Conservation (phyloP, 2,888 invertebrate species). For the Tipula vernalis region DNA sequence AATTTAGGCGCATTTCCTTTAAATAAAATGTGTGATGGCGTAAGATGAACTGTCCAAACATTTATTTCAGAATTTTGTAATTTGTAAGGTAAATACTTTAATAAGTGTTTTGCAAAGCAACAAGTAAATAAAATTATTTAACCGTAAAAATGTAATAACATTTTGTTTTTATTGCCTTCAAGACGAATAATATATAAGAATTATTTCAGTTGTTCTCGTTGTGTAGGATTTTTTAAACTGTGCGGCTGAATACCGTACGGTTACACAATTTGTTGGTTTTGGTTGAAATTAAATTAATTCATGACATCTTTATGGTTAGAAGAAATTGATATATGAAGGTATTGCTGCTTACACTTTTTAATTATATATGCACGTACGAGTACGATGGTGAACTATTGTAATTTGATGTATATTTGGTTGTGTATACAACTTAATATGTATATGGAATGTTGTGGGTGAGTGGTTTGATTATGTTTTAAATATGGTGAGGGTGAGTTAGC, state of each 20-base stretch:
- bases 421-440: background rate
- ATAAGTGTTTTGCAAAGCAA: background rate
- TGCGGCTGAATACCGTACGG: background rate
- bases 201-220: background rate
- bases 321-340: background rate
- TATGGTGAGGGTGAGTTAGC: background rate
- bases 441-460: background rate
- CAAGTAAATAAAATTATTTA: background rate
- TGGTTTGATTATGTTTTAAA: background rate
- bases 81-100: background rate
- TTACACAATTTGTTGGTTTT: background rate
- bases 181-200: background rate
- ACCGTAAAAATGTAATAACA: background rate
- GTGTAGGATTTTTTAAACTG: background rate
- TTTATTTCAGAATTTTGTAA: background rate
- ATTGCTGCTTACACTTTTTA: background rate
- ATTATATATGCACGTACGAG: background rate
- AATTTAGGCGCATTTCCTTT: background rate
- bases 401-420: background rate
- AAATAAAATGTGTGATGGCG: background rate
- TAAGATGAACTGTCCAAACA: too few species aligned
- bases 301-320: background rate
- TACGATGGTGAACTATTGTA: background rate
- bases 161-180: background rate
- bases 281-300: background rate